Base-by-base conservation (phyloP, 2,113 vertebrate genomes). In the Rhea pennata region DNA sequence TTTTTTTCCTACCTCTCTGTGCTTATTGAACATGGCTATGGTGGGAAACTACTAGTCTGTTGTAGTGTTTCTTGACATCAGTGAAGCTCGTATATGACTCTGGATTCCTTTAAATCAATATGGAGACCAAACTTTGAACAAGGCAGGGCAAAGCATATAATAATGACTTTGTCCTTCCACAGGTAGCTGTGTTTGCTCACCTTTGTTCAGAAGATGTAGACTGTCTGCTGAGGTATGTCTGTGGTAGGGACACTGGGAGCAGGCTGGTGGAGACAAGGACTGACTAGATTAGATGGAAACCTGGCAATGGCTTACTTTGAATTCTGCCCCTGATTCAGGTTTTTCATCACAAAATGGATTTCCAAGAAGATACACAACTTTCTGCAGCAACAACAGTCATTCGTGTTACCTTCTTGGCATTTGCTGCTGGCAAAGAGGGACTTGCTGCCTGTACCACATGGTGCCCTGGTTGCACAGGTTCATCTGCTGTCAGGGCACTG, bases 401-500 rank as follows among this genome's bases (percentile, higher is more conserved):
- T 53, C 11, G 0, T n/a, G 20, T 27, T 59, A 27, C 50, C 15
- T 87, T 53, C 77, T 87, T 9, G 71, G 22, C 20, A 4, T 10
- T 15, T 42, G 0, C 46, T 46, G 64, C 17, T 85, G 42, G 46
- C 2, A 2, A 76, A 50, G 24, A 86, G n/a, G 64, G 87, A 39
- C 51, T 50, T 39, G 20, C 42, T 67, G 12, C 40, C 40, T 72
- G 24, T 36, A 53, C 19, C 72, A 64, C 8, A 6, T 44, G 46
- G 39, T 2, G 3, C 8, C 15, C 56, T 58, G 62, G 39, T 36
- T 66, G 50, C 42, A 71, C 64, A 84, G 59, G 93, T 96, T 97
- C 95, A 93, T 64, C 46, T 66, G 54, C 88, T 95, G 86, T 76
- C 70, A 59, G 94, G 88, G 71, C 88, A 48, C 61, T 93, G 95